A percentile compares a stretch with the other conserved stretches of the same genome.
These are phyloP conservation scores for Temnothorax curvispinosus DNA, from an alignment of 1,140 invertebrate species.

Conservation along the genomic window DNA sequence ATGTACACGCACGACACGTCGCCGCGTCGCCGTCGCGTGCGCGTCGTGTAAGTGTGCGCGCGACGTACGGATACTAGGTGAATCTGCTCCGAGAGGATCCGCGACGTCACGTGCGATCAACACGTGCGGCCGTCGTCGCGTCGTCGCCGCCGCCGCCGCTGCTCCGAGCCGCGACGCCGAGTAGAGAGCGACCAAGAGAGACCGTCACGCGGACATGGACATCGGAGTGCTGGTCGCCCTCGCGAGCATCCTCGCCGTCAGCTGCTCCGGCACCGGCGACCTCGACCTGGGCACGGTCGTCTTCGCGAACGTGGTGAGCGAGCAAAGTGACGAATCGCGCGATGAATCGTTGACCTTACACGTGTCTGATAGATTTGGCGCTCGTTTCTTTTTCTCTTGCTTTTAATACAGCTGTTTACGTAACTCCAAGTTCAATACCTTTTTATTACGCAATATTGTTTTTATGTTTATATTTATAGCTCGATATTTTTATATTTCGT, in stretches of 20 bases:
- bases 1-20: no score
- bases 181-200: not conserved
- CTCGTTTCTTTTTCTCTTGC: not conserved
- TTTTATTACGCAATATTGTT: not conserved
- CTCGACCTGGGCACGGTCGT: slow-evolving; percentile 74
- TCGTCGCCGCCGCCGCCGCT: not conserved
- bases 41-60: no score
- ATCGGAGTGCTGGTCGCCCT: not conserved
- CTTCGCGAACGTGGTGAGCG: slow-evolving; percentile 78
- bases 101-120: not conserved
- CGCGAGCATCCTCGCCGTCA: slow-evolving; percentile 6
- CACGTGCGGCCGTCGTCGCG: slow-evolving; percentile 7
- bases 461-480: not conserved
- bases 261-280: slow-evolving; percentile 49
- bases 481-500: not conserved
- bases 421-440: not conserved
- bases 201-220: slow-evolving; percentile 3
- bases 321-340: no score
- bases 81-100: no score
- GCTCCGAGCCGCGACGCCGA: not conserved
- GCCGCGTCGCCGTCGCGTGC: no score
- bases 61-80: no score
- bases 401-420: not conserved
- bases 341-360: no score
- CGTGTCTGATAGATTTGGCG: not conserved